These are phyloP conservation scores for Campaea margaritaria DNA, from an alignment of 2,888 invertebrate genomes.

Conservation along the genomic window DNA sequence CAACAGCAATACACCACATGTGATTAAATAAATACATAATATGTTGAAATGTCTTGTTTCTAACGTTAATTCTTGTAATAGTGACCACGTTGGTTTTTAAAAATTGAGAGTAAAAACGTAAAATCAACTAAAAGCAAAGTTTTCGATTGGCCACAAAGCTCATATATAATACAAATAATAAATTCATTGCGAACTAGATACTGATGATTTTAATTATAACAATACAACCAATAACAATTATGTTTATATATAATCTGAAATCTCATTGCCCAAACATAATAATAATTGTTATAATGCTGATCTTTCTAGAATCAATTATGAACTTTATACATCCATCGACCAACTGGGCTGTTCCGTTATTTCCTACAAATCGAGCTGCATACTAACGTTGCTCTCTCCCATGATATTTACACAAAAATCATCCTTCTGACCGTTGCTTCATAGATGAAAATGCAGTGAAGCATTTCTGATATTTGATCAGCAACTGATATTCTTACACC, in stretches of 20 bases:
- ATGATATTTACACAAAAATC: slow-evolving; percentile 27
- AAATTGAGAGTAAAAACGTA: too few species aligned
- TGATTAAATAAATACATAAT: too few species aligned
- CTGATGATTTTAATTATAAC: too few species aligned
- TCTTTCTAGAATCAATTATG: slow-evolving; percentile 26
- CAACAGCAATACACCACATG: too few species aligned
- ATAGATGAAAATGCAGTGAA: slow-evolving; percentile 12
- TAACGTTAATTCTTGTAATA: too few species aligned
- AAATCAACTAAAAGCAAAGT: too few species aligned
- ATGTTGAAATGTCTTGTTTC: too few species aligned
- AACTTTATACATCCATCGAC: slow-evolving; percentile 57
- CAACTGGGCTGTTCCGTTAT: slow-evolving; percentile 76
- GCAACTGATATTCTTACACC: slow-evolving; percentile 4
- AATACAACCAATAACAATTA: not conserved
- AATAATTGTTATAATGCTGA: slow-evolving; percentile 11
- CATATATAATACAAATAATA: too few species aligned
- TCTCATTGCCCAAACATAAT: not conserved
- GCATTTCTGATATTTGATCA: slow-evolving; percentile 4
- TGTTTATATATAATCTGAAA: too few species aligned
- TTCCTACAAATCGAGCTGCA: slow-evolving; percentile 73
- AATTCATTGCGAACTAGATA: not conserved
- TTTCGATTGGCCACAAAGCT: too few species aligned
- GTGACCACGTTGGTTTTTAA: too few species aligned
- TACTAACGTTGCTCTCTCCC: slow-evolving; percentile 56
- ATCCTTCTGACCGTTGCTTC: slow-evolving; percentile 7